A percentile compares a stretch with the other conserved stretches of the same genome.
Evolutionary conservation across 2,888 invertebrate species (phyloP).

Genomic region (Congeria kusceri): DNA sequence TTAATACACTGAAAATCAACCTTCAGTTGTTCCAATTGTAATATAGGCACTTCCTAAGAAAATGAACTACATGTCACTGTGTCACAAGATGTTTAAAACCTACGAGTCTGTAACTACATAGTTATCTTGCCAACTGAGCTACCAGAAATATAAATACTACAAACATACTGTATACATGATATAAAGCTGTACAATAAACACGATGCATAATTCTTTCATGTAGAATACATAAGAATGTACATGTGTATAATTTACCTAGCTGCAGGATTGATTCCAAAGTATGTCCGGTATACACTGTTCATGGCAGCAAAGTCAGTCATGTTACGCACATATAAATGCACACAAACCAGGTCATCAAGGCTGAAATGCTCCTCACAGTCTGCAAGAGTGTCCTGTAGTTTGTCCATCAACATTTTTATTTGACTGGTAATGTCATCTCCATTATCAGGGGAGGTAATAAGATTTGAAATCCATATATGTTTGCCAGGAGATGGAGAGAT

Average conservation of each 20-base stretch:
- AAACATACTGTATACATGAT: too few species aligned
- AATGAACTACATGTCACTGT: too few species aligned
- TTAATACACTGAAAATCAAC: too few species aligned
- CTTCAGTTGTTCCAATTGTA: too few species aligned
- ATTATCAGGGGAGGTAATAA: slow-evolving; percentile 43
- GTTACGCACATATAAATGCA: slow-evolving; percentile 93
- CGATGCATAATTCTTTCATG: too few species aligned
- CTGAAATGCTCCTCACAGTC: slow-evolving; percentile 9
- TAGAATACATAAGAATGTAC: not conserved
- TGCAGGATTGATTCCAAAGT: slow-evolving; percentile 92
- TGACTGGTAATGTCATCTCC: slow-evolving; percentile 16
- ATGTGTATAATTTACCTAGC: slow-evolving; percentile 72
- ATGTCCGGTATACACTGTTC: slow-evolving; percentile 91
- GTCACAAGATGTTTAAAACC: too few species aligned
- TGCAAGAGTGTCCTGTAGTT: slow-evolving; percentile 11
- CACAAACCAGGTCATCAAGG: slow-evolving; percentile 88
- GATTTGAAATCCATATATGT: slow-evolving; percentile 68
- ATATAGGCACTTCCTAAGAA: too few species aligned
- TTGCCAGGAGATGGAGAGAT: slow-evolving; percentile 12
- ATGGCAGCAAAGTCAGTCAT: slow-evolving; percentile 92
- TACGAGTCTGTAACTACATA: too few species aligned
- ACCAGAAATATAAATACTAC: too few species aligned
- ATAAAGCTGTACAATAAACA: too few species aligned
- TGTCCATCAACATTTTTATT: slow-evolving; percentile 54
- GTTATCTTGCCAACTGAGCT: too few species aligned